These are phyloP conservation scores for Orthosia cruda DNA, from an alignment of 2,888 invertebrate genomes.

Conservation along the genomic window DNA sequence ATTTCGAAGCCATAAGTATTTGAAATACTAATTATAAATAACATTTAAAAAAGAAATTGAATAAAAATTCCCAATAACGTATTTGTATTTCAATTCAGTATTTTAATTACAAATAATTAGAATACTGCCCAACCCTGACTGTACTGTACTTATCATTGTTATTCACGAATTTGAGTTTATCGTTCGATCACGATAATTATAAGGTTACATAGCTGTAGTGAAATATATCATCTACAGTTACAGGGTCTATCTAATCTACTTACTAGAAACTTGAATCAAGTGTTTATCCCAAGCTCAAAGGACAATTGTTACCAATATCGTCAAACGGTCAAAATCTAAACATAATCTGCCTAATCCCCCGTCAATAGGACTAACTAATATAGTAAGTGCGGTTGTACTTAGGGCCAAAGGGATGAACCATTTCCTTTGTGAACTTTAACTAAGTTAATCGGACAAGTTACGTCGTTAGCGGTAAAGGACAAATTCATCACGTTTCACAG, in stretches of 20 bases:
- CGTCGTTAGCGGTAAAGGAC: slow-evolving; percentile 62
- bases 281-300: slow-evolving; percentile 24
- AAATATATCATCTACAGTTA: background rate
- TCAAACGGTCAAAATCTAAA: slow-evolving; percentile 9
- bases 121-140: no score
- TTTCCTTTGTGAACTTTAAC: slow-evolving; percentile 69
- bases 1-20: no score
- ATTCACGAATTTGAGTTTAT: no score
- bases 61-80: no score
- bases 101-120: no score
- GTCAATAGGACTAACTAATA: slow-evolving; percentile 66
- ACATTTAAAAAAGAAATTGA: no score
- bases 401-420: slow-evolving; percentile 57
- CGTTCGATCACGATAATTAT: no score
- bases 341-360: slow-evolving; percentile 57
- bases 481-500: slow-evolving; percentile 63
- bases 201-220: no score
- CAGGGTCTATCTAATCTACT: slow-evolving; percentile 5
- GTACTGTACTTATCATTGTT: no score
- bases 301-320: slow-evolving; percentile 43
- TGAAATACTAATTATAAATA: no score
- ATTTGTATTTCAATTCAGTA: no score
- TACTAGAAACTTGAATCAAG: slow-evolving; percentile 20
- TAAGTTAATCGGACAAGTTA: slow-evolving; percentile 69
- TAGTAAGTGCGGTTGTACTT: slow-evolving; percentile 63